These are phyloP conservation scores for Patella pellucida DNA, from an alignment of 2,888 invertebrate genomes.

Conservation along the genomic window DNA sequence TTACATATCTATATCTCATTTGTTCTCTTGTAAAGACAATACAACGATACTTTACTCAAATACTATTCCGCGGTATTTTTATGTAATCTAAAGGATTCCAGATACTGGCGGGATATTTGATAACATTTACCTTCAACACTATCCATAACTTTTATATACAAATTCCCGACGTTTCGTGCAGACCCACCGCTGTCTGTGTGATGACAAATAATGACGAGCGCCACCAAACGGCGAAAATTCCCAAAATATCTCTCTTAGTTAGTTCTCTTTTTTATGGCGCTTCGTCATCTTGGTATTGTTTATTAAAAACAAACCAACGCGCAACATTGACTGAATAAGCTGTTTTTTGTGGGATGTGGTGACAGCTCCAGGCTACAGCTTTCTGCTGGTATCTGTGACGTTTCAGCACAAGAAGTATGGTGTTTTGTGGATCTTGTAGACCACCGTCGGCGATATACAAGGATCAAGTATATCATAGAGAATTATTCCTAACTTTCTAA, in stretches of 20 bases:
- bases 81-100: background rate
- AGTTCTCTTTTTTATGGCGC: background rate
- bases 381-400: too few species aligned
- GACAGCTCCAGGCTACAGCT: too few species aligned
- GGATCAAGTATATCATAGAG: background rate
- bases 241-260: background rate
- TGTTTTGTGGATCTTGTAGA: background rate
- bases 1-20: too few species aligned
- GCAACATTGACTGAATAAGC: too few species aligned
- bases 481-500: background rate
- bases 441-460: background rate
- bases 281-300: background rate
- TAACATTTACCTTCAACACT: slow-evolving; percentile 8
- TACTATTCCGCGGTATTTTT: background rate
- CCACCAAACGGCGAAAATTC: background rate
- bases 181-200: background rate
- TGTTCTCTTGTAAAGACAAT: too few species aligned
- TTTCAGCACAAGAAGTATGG: too few species aligned
- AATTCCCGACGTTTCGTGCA: slow-evolving; percentile 2
- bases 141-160: slow-evolving; percentile 2
- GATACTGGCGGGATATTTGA: background rate
- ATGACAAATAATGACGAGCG: slow-evolving; percentile 6
- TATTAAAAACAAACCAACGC: background rate
- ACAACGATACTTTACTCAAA: too few species aligned
- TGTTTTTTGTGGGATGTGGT: too few species aligned